Percentiles rank a stretch among this genome's conserved stretches.
These are phyloP conservation scores for Linepithema humile DNA, from an alignment of 1,140 invertebrate species.

Conservation along the genomic window DNA sequence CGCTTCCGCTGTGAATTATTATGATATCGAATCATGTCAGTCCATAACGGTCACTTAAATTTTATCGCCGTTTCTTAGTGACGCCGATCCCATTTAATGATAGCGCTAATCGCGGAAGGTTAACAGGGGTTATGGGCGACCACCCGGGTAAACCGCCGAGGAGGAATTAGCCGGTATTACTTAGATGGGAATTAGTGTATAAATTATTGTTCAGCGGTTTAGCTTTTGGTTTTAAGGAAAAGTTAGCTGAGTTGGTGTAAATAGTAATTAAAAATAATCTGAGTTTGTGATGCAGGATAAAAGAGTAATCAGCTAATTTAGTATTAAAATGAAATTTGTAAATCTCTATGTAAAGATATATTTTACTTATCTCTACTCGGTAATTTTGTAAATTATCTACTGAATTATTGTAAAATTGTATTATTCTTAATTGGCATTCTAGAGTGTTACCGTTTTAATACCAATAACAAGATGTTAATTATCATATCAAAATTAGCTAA, in stretches of 20 bases:
- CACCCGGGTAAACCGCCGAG: conserved; percentile 25
- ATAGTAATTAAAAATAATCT: conserved; percentile 3
- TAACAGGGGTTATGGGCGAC: conserved; percentile 43
- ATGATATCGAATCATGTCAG: conserved; percentile 49
- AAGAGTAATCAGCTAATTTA: background rate
- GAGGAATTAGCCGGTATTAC: conserved; percentile 48
- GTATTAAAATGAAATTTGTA: background rate
- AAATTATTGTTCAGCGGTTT: conserved; percentile 47
- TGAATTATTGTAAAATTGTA: too few relatives aligned
- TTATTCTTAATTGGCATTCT: too few relatives aligned
- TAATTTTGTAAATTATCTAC: too few relatives aligned
- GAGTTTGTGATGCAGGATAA: background rate
- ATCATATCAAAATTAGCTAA: too few relatives aligned
- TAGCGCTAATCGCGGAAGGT: conserved; percentile 50
- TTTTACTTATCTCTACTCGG: background rate
- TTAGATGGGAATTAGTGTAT: conserved; percentile 37
- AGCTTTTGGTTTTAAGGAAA: conserved; percentile 23
- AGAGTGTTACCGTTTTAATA: too few relatives aligned
- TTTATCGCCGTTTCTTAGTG: conserved; percentile 37
- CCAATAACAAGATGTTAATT: too few relatives aligned
- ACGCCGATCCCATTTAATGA: conserved; percentile 50
- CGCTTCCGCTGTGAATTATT: conserved; percentile 40
- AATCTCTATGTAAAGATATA: background rate
- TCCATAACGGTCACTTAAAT: conserved; percentile 45
- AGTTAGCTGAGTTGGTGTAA: background rate